Evolutionary conservation across 1,140 invertebrate genomes (phyloP).

Genomic region (Pectinophora gossypiella): DNA sequence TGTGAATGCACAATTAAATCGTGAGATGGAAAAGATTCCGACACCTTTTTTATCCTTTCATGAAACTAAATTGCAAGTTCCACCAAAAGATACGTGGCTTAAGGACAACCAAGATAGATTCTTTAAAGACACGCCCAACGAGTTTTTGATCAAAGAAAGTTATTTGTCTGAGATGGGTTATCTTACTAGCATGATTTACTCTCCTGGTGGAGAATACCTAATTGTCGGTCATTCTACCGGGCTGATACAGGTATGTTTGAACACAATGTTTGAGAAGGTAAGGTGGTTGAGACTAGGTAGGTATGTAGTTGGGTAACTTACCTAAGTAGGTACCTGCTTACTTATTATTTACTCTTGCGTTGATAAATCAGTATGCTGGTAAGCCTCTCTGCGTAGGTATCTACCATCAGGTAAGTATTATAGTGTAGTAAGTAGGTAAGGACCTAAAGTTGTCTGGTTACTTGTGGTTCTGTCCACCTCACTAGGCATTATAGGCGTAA

Average conservation of each 20-base stretch:
- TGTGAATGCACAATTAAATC: conserved; percentile 31
- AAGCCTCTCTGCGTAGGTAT: too few relatives aligned
- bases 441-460: too few relatives aligned
- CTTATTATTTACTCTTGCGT: too few relatives aligned
- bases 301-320: too few relatives aligned
- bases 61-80: conserved; percentile 19
- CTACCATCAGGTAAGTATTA: too few relatives aligned
- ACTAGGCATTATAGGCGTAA: too few relatives aligned
- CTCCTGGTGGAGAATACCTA: conserved; percentile 41
- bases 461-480: too few relatives aligned
- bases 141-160: conserved; percentile 22
- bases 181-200: conserved; percentile 46
- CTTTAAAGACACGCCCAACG: conserved; percentile 45
- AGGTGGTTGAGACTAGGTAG: too few relatives aligned
- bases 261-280: too few relatives aligned
- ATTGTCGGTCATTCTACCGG: conserved; percentile 54
- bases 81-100: conserved; percentile 26
- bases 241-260: conserved; percentile 47
- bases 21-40: conserved; percentile 20
- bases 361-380: too few relatives aligned
- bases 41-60: conserved; percentile 45
- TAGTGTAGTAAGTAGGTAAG: too few relatives aligned
- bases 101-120: conserved; percentile 48
- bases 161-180: conserved; percentile 52
- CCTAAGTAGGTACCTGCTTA: too few relatives aligned